A percentile compares a stretch with the other conserved stretches of the same genome.
Conservation (phyloP, 53 echinoderm and acorn worm species). For the Henricia sp. region DNA sequence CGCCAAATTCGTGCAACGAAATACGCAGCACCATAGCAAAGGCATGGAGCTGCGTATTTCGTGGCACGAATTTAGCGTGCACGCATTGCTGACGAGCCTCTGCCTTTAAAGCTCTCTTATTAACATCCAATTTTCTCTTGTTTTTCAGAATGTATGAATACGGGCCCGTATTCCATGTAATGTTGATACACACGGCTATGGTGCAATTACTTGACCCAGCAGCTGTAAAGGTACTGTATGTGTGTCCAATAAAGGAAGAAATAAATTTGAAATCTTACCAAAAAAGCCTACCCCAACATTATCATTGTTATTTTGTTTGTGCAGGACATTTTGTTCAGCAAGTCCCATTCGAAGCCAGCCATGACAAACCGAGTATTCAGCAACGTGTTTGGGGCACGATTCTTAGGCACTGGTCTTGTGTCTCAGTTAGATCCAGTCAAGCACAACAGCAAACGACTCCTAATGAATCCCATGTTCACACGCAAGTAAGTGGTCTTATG, state of each 20-base stretch:
- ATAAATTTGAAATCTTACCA: too few species aligned
- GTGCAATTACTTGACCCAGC: constrained; percentile 1
- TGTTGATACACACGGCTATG: neutral
- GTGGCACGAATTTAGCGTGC: neutral
- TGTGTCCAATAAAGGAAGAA: too few species aligned
- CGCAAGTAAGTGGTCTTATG: constrained; percentile 68
- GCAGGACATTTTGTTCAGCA: too few species aligned
- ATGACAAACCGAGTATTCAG: too few species aligned
- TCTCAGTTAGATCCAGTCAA: constrained; percentile 60
- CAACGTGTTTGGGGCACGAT: constrained; percentile 59
- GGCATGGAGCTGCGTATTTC: neutral
- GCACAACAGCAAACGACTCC: constrained; percentile 62
- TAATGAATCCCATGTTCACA: constrained; percentile 80
- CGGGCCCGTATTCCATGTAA: neutral
- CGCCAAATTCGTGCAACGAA: neutral
- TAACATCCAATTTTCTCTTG: neutral
- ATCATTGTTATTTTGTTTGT: too few species aligned
- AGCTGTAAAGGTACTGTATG: constrained; percentile 25
- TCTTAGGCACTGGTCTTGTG: constrained; percentile 69
- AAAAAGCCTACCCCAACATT: too few species aligned
- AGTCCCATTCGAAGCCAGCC: too few species aligned
- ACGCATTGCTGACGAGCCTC: too few species aligned
- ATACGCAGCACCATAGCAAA: neutral
- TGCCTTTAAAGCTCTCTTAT: too few species aligned
- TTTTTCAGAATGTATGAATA: neutral